Base-by-base conservation (phyloP, 2,888 invertebrate genomes). In the Oithona nana region DNA sequence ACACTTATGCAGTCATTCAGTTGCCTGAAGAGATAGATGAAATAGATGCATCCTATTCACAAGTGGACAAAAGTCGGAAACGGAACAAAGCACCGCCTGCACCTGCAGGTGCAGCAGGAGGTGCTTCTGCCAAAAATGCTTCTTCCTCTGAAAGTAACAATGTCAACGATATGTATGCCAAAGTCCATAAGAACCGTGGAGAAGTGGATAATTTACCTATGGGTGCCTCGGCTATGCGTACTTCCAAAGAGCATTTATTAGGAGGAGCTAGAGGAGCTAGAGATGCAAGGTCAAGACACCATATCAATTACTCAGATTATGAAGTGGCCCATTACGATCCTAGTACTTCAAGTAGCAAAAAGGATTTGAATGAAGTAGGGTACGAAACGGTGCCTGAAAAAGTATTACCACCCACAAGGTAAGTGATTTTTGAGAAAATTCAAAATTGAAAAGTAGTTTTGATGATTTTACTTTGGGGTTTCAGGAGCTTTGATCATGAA, bases 151-250 rank as follows among this genome's bases (percentile, higher is more conserved):
- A 54, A 26, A 20, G 26, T 16, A 20, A 26, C 54, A 54, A 54
- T 11, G 54, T 59, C 20, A 50, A 59, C 22, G 59, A 59, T 6
- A 48, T 59, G 49, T 59, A 59, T 28, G 59, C 59, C 49, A 59
- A 59, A 50, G 59, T 59, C 26, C 28, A 28, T n/a, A 59, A 59
- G 49, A 28, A 50, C 48, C 22, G 8, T 39, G 8, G 16, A 39
- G 16, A 39, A 11, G 16, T 39, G 16, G 39, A 39, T 16, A 39
- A 39, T 39, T 49, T 49, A 11, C 49, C 59, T 1, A 22, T 49
- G 54, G 54, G 54, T 54, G 54, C 54, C 26, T 24, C 24, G 16
- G 50, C 49, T n/a, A 59, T 59, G 50, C 20, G 31, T 16, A 26
- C 54, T 2, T 16, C n/a, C 57, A 29, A n/a, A n/a, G 24, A 57